Conservation (phyloP, 2,888 invertebrate genomes). For the Sminthurinus aureus region DNA sequence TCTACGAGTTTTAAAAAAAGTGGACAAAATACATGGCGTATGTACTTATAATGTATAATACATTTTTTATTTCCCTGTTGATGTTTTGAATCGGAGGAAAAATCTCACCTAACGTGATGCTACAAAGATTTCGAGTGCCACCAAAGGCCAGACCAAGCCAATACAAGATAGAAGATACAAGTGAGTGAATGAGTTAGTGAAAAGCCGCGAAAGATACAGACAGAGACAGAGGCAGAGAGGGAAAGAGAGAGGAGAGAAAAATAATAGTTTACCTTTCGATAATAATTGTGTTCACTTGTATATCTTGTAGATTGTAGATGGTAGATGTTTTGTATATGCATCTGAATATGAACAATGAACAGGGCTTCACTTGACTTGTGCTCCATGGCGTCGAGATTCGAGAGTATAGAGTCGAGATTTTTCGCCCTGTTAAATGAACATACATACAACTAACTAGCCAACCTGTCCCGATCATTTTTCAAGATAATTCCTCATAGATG, state of each 20-base stretch:
- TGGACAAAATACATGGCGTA: no score
- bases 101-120: conserved; percentile 49
- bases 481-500: conserved; percentile 16
- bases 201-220: conserved; percentile 30
- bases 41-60: no score
- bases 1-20: no score
- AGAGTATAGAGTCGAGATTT: conserved; percentile 13
- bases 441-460: background rate
- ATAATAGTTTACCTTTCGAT: conserved; percentile 44
- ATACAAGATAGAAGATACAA: background rate
- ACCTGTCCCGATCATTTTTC: conserved; percentile 22
- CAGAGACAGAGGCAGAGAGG: no score
- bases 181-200: background rate
- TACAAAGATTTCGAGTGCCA: conserved; percentile 20
- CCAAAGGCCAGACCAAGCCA: background rate
- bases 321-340: no score
- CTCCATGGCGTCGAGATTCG: conserved; percentile 18
- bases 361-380: background rate
- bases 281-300: conserved; percentile 43
- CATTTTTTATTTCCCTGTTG: background rate
- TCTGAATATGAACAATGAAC: background rate
- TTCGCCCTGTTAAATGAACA: background rate
- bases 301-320: background rate
- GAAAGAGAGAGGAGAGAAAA: conserved; percentile 23
- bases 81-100: conserved; percentile 40